Conservation (phyloP, 2,797 vertebrate genomes). For the Martes flavigula region DNA sequence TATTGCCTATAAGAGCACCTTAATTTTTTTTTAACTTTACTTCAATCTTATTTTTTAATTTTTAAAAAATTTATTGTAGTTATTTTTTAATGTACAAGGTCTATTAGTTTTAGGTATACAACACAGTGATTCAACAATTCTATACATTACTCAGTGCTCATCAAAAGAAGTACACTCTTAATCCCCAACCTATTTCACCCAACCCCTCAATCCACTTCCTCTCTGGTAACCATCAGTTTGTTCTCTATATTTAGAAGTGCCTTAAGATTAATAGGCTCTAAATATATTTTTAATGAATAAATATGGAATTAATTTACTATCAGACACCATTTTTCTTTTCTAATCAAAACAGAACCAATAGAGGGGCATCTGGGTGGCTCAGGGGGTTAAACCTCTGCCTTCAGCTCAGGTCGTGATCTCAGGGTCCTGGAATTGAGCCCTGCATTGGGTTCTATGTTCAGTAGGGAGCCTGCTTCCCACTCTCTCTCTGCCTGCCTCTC, state of each 20-base stretch:
- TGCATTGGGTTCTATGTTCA: too few relatives aligned
- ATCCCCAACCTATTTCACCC: background rate
- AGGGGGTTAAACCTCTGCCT: too few relatives aligned
- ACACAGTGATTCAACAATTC: background rate
- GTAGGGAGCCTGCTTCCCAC: too few relatives aligned
- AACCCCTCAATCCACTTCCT: background rate
- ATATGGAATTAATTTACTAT: background rate
- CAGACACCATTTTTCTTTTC: background rate
- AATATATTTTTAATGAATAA: background rate
- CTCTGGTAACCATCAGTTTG: background rate
- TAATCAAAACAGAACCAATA: conserved; percentile 13
- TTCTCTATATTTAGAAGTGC: background rate
- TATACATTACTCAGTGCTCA: background rate
- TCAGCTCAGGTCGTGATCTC: too few relatives aligned
- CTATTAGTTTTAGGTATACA: background rate
- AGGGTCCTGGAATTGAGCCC: too few relatives aligned
- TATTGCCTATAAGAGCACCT: background rate
- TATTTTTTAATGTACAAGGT: background rate
- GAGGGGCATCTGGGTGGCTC: background rate
- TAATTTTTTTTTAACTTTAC: background rate
- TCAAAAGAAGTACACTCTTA: background rate
- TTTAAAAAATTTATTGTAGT: background rate
- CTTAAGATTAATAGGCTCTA: background rate
- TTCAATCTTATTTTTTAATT: background rate
- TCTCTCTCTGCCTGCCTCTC: too few relatives aligned